Evolutionary conservation across 2,888 invertebrate species (phyloP), one percentile per base, ranked within the genome.

Genomic region (Luffia ferchaultella): DNA sequence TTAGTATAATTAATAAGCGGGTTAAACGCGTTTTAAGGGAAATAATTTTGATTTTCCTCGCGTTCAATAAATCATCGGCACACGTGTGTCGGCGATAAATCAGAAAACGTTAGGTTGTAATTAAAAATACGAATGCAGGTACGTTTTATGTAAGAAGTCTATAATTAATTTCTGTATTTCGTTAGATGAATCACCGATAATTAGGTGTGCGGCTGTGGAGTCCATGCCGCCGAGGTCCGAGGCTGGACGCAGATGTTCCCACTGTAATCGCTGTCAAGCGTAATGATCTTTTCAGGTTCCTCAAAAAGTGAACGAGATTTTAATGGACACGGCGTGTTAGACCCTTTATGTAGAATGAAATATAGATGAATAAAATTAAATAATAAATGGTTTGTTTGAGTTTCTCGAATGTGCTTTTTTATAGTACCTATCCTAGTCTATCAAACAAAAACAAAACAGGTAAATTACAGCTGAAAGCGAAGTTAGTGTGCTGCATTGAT

Each of bases 121-220:
- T 83, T 82, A 83, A 82, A 80, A 75, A 62, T 66, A 73, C 65
- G 69, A 72, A 73, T 73, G 70, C 69, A 68, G 73, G 71, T 73
- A 74, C 40, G 76, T 74, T 70, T 64, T 68, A 68, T 70, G 65
- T 67, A 68, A 58, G 52, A 52, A 67, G 68, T 70, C 61, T 82
- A 75, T 82, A 79, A 83, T 83, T 83, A 83, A 76, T 77, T 78
- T 73, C 73, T 64, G 62, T 55, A 62, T 79, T 76, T 76, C 68
- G 66, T 75, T 72, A 78, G 78, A 80, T 77, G 80, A 76, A 80
- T 79, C 76, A 73, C 73, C 70, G 73, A 72, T 77, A 77, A 78
- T 80, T 79, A 75, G 73, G 67, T 65, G 66, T 58, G 67, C 18
- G 20, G 51, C n/a, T n/a, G n/a, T n/a, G n/a, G n/a, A n/a, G n/a